Percentiles rank a stretch among this genome's conserved stretches.
phyloP scores from a whole-genome alignment of 2,888 invertebrate species.

The Chrysolina oricalcia region DNA sequence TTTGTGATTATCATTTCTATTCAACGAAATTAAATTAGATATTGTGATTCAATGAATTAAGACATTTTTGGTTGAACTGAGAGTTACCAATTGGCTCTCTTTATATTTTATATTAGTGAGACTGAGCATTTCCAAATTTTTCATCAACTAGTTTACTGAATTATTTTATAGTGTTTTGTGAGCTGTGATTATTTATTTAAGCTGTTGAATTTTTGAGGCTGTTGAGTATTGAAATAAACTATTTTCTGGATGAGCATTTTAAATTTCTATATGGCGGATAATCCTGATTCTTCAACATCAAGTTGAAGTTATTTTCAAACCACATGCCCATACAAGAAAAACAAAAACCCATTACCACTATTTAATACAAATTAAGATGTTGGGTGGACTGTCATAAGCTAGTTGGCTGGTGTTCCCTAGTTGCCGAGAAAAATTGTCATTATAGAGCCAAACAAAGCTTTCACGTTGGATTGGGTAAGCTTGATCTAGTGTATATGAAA shows the following conservation, averaged over 20 bases:
- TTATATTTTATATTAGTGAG: conserved; percentile 1
- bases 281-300: too few relatives aligned
- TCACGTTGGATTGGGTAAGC: too few relatives aligned
- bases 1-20: not conserved
- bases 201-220: not conserved
- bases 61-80: not conserved
- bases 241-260: not conserved
- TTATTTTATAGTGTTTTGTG: not conserved
- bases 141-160: not conserved
- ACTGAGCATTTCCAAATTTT: conserved; percentile 8
- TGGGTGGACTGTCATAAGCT: too few relatives aligned
- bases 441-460: too few relatives aligned
- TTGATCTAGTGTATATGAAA: too few relatives aligned
- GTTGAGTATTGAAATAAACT: conserved; percentile 11
- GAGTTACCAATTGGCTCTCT: conserved; percentile 9
- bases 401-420: too few relatives aligned
- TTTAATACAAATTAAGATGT: too few relatives aligned
- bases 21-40: not conserved
- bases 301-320: too few relatives aligned
- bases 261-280: not conserved
- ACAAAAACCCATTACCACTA: too few relatives aligned
- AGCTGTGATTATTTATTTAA: conserved; percentile 21
- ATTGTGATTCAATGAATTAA: conserved; percentile 9
- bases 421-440: too few relatives aligned
- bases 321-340: too few relatives aligned